phyloP scores from a whole-genome alignment of 2,888 invertebrate genomes.

The Diadromus collaris region DNA sequence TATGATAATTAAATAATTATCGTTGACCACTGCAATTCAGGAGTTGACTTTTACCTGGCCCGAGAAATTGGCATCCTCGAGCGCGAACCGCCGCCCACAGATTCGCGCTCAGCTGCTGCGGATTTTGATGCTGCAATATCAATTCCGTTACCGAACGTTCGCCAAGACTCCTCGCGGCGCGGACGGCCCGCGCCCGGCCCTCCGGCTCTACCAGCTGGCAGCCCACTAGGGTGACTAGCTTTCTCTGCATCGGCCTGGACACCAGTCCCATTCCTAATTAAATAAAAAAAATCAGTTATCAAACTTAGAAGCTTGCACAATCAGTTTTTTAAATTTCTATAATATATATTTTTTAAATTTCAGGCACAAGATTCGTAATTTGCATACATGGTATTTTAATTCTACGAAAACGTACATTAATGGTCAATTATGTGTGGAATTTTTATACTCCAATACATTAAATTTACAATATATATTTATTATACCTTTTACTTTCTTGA shows the following conservation, averaged over 20 bases:
- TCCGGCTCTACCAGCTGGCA: constrained; percentile 96
- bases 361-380: too few species aligned
- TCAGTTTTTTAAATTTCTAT: too few species aligned
- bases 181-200: constrained; percentile 88
- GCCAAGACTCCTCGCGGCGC: constrained; percentile 95
- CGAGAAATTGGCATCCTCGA: constrained; percentile 98
- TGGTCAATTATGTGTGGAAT: too few species aligned
- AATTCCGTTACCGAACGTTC: constrained; percentile 97
- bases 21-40: not conserved
- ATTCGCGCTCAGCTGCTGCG: constrained; percentile 95
- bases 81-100: constrained; percentile 98
- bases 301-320: too few species aligned
- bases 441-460: too few species aligned
- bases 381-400: too few species aligned
- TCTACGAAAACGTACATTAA: too few species aligned
- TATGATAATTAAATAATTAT: constrained; percentile 5
- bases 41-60: constrained; percentile 84
- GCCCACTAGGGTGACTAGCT: constrained; percentile 95
- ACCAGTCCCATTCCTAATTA: constrained; percentile 79
- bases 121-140: constrained; percentile 97
- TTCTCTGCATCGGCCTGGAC: constrained; percentile 97
- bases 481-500: too few species aligned
- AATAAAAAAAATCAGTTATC: not conserved
- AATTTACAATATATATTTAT: too few species aligned
- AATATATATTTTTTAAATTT: too few species aligned